Evolutionary conservation across 2,888 invertebrate genomes (phyloP), one percentile per base, ranked within the genome.

Genomic region (Augiades crinisus): DNA sequence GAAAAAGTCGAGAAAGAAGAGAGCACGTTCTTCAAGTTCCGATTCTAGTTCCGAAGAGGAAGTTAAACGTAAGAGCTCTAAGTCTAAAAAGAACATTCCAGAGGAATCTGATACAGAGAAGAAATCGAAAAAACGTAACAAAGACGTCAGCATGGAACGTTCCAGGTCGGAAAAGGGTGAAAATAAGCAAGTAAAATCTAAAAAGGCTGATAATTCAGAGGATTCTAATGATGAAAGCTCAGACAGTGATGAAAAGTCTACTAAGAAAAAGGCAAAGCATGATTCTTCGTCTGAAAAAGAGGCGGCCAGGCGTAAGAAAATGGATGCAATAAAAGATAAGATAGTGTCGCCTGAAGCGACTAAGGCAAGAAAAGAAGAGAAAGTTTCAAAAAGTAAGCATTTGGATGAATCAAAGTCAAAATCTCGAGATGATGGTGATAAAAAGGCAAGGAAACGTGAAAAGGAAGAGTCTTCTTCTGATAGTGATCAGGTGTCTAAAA

Each of bases 351-450:
- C 78, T 60, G 91, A 81, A 66, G 78, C 55, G 60, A 66, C 58
- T 61, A 91, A 81, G 75, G 73, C 66, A 13, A 70, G 64, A 68
- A 79, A 83, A 52, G 86, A 87, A 14, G 91, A 92, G 8, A 85
- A 80, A 62, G 69, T 77, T 5, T 58, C 75, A 1, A 91, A 91
- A 73, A 60, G 81, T 6, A 92, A 91, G 63, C 81, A 91, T 33
- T 81, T 86, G 6, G 84, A 93, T 55, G 90, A 92, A 69, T 61
- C 68, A 67, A 84, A 91, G 81, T 53, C 72, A 1, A 92, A 92
- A 49, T 89, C 91, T 49, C 90, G 92, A 0, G 93, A 93, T 12
- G 92, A 93, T 0, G 83, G 83, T 14, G 92, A 91, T 14, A 92
- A 92, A 64, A 92, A 92, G 64, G 86, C 86, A 6, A 92, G 92